Conservation (phyloP, 2,113 vertebrate genomes). For the Furnarius figulus region DNA sequence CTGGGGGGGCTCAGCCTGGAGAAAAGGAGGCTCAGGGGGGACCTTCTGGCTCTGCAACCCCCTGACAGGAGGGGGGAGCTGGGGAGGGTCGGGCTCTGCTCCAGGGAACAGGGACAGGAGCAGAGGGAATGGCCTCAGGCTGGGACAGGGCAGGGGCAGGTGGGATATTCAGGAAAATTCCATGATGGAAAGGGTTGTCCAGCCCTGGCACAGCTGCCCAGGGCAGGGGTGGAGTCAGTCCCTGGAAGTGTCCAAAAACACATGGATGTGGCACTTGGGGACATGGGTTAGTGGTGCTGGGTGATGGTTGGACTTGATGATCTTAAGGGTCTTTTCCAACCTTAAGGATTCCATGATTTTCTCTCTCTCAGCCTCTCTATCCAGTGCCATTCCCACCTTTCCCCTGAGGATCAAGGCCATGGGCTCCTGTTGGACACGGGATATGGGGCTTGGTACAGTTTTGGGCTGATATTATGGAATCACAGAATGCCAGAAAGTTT, state of each 20-base stretch:
- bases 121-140: not conserved
- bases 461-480: no score
- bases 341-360: not conserved
- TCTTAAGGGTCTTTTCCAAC: not conserved
- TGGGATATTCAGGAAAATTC: not conserved
- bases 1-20: not conserved
- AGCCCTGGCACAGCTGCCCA: not conserved
- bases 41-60: not conserved
- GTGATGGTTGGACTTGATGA: not conserved
- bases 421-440: no score
- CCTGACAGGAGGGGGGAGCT: not conserved
- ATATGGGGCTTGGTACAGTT: no score
- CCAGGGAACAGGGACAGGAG: not conserved
- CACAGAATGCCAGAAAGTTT: no score
- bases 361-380: no score
- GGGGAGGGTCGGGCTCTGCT: fast-evolving
- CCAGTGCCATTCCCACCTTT: no score
- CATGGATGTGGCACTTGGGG: not conserved
- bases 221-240: not conserved
- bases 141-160: not conserved
- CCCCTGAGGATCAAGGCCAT: no score
- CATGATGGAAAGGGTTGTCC: not conserved
- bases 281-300: not conserved
- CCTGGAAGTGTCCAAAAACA: not conserved
- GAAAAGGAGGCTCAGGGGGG: not conserved